Conservation (phyloP, 2,888 invertebrate species). For the Clepsis dumicolana region DNA sequence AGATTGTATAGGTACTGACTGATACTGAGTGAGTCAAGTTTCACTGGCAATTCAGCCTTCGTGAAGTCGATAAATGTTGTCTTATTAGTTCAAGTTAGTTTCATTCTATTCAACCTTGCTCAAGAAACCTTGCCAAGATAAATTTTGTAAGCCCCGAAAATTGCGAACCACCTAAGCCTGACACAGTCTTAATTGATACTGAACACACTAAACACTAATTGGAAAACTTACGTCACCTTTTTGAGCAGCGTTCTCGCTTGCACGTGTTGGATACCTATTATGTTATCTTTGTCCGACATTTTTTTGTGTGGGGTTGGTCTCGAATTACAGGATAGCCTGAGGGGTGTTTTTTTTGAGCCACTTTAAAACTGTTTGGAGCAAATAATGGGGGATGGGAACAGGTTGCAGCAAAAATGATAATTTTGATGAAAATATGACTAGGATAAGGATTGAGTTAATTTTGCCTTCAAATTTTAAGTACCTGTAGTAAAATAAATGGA, state of each 20-base stretch:
- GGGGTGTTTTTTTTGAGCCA: conserved; percentile 21
- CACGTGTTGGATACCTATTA: conserved; percentile 52
- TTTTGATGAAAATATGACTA: background rate
- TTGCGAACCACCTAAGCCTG: background rate
- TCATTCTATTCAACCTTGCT: background rate
- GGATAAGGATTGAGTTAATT: no score
- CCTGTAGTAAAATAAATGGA: no score
- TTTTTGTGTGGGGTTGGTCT: conserved; percentile 56
- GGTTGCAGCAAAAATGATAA: conserved; percentile 1
- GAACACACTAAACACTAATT: conserved; percentile 44
- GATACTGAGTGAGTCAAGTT: background rate
- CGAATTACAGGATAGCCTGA: conserved; percentile 50
- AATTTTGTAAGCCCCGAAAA: background rate
- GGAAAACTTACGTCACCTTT: conserved; percentile 48
- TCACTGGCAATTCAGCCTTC: background rate
- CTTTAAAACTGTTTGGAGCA: background rate
- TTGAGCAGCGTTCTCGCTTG: conserved; percentile 53
- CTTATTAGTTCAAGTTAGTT: no score
- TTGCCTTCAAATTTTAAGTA: background rate
- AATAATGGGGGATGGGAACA: conserved; percentile 1
- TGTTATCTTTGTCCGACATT: conserved; percentile 55
- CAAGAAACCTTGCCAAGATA: background rate
- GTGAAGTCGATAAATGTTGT: no score
- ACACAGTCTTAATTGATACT: conserved; percentile 9
- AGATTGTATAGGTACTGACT: no score